A percentile compares a stretch with the other conserved stretches of the same genome.
phyloP scores from a whole-genome alignment of 92 coral and sea anemone genomes.

The Pocillopora meandrina region DNA sequence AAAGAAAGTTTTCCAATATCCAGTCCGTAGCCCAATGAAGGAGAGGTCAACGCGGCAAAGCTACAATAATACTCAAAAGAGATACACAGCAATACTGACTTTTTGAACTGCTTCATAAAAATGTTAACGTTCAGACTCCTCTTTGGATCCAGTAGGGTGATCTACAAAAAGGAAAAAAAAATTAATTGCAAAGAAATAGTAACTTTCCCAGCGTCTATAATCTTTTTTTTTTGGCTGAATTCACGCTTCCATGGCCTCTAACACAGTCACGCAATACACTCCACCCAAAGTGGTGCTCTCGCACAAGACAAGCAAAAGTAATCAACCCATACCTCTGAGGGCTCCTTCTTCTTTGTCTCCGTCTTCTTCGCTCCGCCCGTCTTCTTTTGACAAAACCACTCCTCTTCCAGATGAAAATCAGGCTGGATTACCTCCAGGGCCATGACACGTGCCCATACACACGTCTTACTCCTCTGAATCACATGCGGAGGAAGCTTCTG shows the following conservation, averaged over 20 bases:
- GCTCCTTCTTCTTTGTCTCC: slow-evolving; percentile 79
- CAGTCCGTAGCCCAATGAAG: no score
- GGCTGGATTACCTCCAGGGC: slow-evolving; percentile 82
- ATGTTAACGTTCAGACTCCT: slow-evolving; percentile 90
- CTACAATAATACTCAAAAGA: no score
- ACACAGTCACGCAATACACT: no score
- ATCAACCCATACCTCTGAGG: slow-evolving; percentile 70
- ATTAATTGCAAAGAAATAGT: background rate
- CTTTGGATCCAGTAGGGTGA: slow-evolving; percentile 90
- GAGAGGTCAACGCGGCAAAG: no score
- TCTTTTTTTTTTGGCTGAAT: background rate
- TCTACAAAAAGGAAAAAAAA: slow-evolving; percentile 39
- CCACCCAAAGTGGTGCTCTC: background rate
- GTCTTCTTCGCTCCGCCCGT: slow-evolving; percentile 56
- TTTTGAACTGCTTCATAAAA: slow-evolving; percentile 93
- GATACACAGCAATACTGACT: slow-evolving; percentile 54
- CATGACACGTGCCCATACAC: slow-evolving; percentile 91
- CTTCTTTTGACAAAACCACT: slow-evolving; percentile 93
- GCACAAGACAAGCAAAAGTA: background rate
- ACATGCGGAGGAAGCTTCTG: slow-evolving; percentile 93
- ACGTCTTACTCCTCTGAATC: slow-evolving; percentile 77
- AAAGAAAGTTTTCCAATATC: no score
- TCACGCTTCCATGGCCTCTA: no score
- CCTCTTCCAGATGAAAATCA: slow-evolving; percentile 88
- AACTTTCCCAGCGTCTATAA: background rate